phyloP scores from a whole-genome alignment of 1,140 invertebrate species.

The Drosophila ohnishii region DNA sequence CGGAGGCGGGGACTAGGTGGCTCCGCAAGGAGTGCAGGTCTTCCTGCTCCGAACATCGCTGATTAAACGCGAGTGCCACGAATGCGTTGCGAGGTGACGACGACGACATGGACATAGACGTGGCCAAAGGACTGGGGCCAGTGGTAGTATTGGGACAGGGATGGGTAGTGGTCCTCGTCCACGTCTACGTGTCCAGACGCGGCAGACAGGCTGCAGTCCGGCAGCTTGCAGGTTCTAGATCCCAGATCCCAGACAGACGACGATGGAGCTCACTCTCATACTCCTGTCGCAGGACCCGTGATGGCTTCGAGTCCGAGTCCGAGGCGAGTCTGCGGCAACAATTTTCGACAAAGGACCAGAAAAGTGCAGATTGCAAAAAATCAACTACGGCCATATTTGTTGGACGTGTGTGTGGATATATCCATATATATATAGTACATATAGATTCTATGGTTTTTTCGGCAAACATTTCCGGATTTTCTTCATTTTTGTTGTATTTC shows the following conservation, averaged over 20 bases:
- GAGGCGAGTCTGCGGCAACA: constrained; percentile 66
- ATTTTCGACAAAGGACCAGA: constrained; percentile 75
- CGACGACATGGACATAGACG: constrained; percentile 53
- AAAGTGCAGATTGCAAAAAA: constrained; percentile 81
- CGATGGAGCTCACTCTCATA: constrained; percentile 4
- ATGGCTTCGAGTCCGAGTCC: constrained; percentile 37
- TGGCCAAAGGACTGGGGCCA: not conserved
- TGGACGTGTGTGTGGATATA: constrained; percentile 17
- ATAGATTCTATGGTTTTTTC: constrained; percentile 41
- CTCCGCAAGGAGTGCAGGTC: constrained; percentile 23
- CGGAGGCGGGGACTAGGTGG: constrained; percentile 21
- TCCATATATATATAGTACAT: not conserved
- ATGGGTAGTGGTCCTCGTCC: not conserved
- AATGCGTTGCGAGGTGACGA: constrained; percentile 79
- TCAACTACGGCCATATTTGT: constrained; percentile 69
- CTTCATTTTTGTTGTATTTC: constrained; percentile 59
- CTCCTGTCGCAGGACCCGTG: not conserved
- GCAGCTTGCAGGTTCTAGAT: constrained; percentile 51
- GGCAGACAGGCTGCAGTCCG: constrained; percentile 36
- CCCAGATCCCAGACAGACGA: constrained; percentile 38
- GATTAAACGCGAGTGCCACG: constrained; percentile 64
- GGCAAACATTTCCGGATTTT: constrained; percentile 53
- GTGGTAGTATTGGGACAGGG: not conserved
- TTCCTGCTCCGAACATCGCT: constrained; percentile 44
- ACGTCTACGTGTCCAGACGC: constrained; percentile 71